A percentile compares a stretch with the other conserved stretches of the same genome.
Evolutionary conservation across 2,797 vertebrate genomes (phyloP).

Genomic region (Mormyrus proboscirostris): DNA sequence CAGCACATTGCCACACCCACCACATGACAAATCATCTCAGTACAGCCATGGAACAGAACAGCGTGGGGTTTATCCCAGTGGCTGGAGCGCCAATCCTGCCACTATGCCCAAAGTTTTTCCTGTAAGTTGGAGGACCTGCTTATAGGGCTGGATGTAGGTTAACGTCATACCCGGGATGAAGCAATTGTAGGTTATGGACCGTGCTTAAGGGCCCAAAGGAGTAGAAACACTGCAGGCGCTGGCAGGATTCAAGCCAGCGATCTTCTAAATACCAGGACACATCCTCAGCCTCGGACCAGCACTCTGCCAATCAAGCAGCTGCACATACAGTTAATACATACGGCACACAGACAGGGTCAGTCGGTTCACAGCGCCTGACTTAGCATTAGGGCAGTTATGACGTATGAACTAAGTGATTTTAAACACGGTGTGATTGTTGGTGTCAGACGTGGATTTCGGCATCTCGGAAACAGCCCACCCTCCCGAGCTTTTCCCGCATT

Average conservation of each 20-base stretch:
- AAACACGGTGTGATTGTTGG: background rate
- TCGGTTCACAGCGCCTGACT: background rate
- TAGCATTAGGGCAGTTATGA: background rate
- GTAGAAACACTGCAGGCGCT: background rate
- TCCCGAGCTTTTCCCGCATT: background rate
- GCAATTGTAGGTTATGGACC: background rate
- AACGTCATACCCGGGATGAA: background rate
- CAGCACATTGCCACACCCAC: background rate
- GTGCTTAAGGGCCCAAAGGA: background rate
- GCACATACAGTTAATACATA: background rate
- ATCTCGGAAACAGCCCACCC: background rate
- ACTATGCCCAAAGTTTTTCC: background rate
- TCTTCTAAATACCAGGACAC: background rate
- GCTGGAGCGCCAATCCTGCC: background rate
- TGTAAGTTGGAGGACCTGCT: background rate
- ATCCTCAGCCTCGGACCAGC: background rate
- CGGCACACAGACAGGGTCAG: background rate
- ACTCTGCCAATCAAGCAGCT: background rate
- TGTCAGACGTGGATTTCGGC: background rate
- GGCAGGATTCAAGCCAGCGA: background rate
- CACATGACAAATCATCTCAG: background rate
- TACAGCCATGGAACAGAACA: background rate
- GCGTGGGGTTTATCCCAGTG: background rate
- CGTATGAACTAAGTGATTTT: background rate
- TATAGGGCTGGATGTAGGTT: background rate